phyloP scores from a whole-genome alignment of 2,113 vertebrate genomes.

The Pitta sordida region DNA sequence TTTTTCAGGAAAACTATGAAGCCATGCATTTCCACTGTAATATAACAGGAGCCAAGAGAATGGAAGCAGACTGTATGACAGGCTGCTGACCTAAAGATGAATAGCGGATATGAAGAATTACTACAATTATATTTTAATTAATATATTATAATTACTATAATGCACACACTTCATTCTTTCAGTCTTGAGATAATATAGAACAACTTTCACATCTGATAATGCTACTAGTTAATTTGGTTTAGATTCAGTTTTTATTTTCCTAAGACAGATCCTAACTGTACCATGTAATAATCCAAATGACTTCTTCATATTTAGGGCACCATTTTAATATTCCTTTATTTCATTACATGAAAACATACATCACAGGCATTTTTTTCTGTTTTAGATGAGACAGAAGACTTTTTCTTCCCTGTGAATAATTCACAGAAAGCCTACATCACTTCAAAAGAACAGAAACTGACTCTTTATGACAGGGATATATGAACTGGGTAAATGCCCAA shows the following conservation, averaged over 20 bases:
- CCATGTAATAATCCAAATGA: not conserved
- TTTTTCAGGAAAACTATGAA: not conserved
- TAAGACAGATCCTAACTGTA: not conserved
- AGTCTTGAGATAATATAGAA: not conserved
- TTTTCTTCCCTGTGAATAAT: conserved; percentile 28
- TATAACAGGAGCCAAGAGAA: not conserved
- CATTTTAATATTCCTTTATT: not conserved
- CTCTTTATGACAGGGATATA: conserved; percentile 66
- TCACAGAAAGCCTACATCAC: conserved; percentile 13
- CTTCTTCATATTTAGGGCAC: not conserved
- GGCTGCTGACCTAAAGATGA: not conserved
- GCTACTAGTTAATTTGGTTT: not conserved
- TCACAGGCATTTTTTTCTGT: not conserved
- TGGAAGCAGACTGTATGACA: not conserved
- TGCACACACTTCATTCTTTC: not conserved
- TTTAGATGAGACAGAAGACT: not conserved
- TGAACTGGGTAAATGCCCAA: conserved; percentile 57
- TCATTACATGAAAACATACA: not conserved
- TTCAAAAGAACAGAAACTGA: conserved; percentile 57
- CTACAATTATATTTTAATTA: too few relatives aligned
- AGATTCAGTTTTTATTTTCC: not conserved
- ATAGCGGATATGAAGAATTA: not conserved
- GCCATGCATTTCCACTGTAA: not conserved
- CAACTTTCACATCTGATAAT: not conserved
- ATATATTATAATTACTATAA: too few relatives aligned